These are phyloP conservation scores for Bubo bubo DNA, from an alignment of 2,113 vertebrate species.

Conservation along the genomic window DNA sequence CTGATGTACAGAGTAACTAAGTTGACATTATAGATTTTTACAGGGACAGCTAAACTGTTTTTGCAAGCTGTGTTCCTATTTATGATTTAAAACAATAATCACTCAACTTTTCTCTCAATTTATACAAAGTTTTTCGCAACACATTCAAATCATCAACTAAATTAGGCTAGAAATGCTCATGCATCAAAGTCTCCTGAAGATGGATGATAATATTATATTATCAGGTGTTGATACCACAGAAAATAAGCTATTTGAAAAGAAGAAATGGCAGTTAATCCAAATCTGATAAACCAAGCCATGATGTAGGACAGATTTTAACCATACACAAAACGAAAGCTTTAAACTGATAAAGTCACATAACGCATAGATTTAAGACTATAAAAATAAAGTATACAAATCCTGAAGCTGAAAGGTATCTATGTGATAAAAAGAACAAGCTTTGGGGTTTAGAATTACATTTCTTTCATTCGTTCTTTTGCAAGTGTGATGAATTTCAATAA, in stretches of 20 bases:
- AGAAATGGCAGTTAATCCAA: slow-evolving; percentile 5
- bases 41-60: not conserved
- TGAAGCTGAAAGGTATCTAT: not conserved
- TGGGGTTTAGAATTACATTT: not conserved
- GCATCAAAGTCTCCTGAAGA: not conserved
- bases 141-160: not conserved
- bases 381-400: not conserved
- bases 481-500: not conserved
- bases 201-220: not conserved
- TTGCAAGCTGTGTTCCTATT: not conserved
- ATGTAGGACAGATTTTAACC: slow-evolving; percentile 4
- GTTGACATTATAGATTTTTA: not conserved
- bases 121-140: not conserved
- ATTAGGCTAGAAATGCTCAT: not conserved
- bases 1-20: not conserved
- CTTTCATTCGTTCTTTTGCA: not conserved
- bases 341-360: slow-evolving; percentile 30
- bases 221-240: not conserved
- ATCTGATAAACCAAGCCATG: not conserved
- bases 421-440: not conserved
- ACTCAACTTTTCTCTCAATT: not conserved
- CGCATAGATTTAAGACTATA: not conserved
- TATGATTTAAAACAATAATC: not conserved
- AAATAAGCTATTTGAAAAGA: not conserved
- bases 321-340: slow-evolving; percentile 20